Conservation (phyloP, 2,888 invertebrate genomes). For the Muscina levida region DNA sequence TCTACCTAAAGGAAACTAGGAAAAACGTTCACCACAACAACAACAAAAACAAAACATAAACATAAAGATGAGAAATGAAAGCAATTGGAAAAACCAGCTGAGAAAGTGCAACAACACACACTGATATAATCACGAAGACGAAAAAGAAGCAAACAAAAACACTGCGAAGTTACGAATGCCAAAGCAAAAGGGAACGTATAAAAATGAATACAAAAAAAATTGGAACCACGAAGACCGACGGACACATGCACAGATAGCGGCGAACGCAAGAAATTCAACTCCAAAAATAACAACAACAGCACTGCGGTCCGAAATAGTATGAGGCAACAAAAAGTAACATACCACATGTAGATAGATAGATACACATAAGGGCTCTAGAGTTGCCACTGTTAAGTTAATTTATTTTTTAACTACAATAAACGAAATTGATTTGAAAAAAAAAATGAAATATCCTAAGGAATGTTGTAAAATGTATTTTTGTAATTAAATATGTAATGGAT, state of each 20-base stretch:
- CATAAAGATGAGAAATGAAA: slow-evolving; percentile 42
- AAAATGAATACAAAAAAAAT: slow-evolving; percentile 29
- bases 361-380: no score
- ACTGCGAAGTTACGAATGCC: slow-evolving; percentile 25
- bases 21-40: slow-evolving; percentile 20
- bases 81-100: slow-evolving; percentile 61
- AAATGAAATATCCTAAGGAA: no score
- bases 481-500: no score
- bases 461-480: no score
- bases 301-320: no score
- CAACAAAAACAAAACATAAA: slow-evolving; percentile 6
- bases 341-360: no score
- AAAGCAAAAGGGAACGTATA: slow-evolving; percentile 4
- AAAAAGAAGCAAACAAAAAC: slow-evolving; percentile 17
- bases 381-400: no score
- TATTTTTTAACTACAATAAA: no score
- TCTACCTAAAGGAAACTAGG: background rate
- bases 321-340: background rate
- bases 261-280: background rate
- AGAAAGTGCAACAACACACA: slow-evolving; percentile 56
- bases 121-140: no score
- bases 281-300: slow-evolving; percentile 19
- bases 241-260: no score
- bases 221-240: slow-evolving; percentile 13
- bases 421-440: no score